These are phyloP conservation scores for Megalops cyprinoides DNA, from an alignment of 2,797 vertebrate genomes.

Conservation along the genomic window DNA sequence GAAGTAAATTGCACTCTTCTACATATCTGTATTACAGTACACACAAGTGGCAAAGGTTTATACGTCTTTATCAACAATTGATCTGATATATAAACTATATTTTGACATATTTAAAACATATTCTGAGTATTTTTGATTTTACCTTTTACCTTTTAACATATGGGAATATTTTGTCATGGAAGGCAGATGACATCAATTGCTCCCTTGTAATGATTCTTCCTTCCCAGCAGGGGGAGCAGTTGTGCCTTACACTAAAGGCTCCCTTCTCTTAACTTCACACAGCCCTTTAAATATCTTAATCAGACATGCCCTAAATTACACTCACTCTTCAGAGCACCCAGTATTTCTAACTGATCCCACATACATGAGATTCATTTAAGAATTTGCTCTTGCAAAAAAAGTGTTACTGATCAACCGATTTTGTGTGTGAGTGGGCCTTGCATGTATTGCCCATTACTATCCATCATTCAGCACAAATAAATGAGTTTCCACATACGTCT, in stretches of 20 bases:
- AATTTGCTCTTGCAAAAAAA: background rate
- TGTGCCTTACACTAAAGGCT: slow-evolving; percentile 6
- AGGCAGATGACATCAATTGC: background rate
- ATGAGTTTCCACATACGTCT: background rate
- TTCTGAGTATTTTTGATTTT: background rate
- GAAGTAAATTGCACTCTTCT: background rate
- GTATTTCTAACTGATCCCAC: background rate
- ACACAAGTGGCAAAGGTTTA: background rate
- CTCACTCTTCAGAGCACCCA: background rate
- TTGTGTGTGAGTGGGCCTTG: background rate
- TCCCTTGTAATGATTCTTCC: background rate
- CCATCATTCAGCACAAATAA: background rate
- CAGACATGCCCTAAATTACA: background rate
- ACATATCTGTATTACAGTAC: background rate
- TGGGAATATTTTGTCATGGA: background rate
- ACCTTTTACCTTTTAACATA: background rate
- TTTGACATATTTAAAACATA: background rate
- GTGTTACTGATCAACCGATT: background rate
- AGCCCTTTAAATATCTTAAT: slow-evolving; percentile 7
- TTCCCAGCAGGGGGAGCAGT: background rate
- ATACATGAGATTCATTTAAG: background rate
- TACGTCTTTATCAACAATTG: background rate
- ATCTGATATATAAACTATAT: background rate
- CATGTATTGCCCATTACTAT: background rate
- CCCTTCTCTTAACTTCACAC: background rate